Evolutionary conservation across 2,888 invertebrate species (phyloP).

Genomic region (Lagria hirta): DNA sequence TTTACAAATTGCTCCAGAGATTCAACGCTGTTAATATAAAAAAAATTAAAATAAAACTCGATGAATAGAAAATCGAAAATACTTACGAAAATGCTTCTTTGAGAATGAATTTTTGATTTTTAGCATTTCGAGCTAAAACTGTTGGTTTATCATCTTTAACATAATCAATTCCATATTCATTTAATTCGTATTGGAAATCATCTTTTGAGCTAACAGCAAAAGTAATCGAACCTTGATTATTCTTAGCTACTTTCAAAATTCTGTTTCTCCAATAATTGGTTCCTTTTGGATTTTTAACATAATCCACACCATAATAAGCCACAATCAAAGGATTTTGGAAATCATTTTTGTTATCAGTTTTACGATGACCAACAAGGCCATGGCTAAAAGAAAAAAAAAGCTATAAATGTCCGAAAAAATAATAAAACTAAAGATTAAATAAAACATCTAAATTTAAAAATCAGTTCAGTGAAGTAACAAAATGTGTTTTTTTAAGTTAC

Average conservation of each 20-base stretch:
- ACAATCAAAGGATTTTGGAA: slow-evolving; percentile 88
- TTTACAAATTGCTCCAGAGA: slow-evolving; percentile 81
- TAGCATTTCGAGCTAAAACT: slow-evolving; percentile 78
- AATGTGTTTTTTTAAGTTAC: no score
- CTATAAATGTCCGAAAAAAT: background rate
- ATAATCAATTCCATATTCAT: slow-evolving; percentile 90
- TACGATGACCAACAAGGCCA: slow-evolving; percentile 90
- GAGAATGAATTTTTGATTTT: slow-evolving; percentile 88
- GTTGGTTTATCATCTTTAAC: slow-evolving; percentile 87
- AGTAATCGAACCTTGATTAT: slow-evolving; percentile 64
- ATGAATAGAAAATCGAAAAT: background rate
- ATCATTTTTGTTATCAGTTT: slow-evolving; percentile 78
- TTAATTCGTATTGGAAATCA: slow-evolving; percentile 92
- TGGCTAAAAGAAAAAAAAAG: slow-evolving; percentile 53
- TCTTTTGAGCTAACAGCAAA: slow-evolving; percentile 93
- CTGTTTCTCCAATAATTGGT: slow-evolving; percentile 99
- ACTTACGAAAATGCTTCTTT: slow-evolving; percentile 84
- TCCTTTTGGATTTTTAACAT: slow-evolving; percentile 94
- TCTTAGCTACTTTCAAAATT: slow-evolving; percentile 80
- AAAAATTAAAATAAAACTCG: no score
- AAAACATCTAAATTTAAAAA: no score
- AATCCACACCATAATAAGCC: slow-evolving; percentile 93
- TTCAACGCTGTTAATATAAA: slow-evolving; percentile 66
- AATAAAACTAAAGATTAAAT: no score
- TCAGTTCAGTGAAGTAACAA: no score